Evolutionary conservation across 2,888 invertebrate genomes (phyloP), one percentile per base, ranked within the genome.

Genomic region (Mythimna vitellina): DNA sequence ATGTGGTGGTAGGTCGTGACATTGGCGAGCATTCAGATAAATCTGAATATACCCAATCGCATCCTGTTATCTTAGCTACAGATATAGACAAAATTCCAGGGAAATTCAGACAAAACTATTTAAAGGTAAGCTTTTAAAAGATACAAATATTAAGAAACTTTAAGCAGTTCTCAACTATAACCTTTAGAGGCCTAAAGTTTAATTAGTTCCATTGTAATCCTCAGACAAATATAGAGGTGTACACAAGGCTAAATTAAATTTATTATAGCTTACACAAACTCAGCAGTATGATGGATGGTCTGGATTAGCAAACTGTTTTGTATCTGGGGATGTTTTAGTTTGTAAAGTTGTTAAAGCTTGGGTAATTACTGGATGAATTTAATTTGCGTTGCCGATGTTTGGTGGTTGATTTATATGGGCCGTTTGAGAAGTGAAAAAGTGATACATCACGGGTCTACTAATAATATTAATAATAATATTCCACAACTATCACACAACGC

Each of bases 241-340:
- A 60, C 14, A 60, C 53, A 64, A 25, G 17, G n/a, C 56, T 53
- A 42, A 53, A 64, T 73, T 73, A 60, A 70, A 80, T 80, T 81
- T 75, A 77, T 80, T 68, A 80, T 32, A 62, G 81, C 64, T 71
- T 58, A 68, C 54, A 73, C 56, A 81, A 78, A 81, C 73, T 61
- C 54, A 29, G 62, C 65, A 53, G 35, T 1, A 14, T 81, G 82
- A 80, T 81, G 62, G 65, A 81, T 80, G 46, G 73, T 56, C 20
- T n/a, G 82, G 38, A 65, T 60, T 64, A 65, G 58, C 56, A 56
- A 78, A 72, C 78, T 62, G 68, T 73, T 81, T 65, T 58, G 79
- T 62, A 25, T 62, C 67, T 25, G 54, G n/a, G 57, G 46, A 58
- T 65, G 62, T 65, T 76, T 56, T 70, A 70, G 76, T 81, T 81